These are phyloP conservation scores for Trissolcus basalis DNA, from an alignment of 1,140 invertebrate species.

Conservation along the genomic window DNA sequence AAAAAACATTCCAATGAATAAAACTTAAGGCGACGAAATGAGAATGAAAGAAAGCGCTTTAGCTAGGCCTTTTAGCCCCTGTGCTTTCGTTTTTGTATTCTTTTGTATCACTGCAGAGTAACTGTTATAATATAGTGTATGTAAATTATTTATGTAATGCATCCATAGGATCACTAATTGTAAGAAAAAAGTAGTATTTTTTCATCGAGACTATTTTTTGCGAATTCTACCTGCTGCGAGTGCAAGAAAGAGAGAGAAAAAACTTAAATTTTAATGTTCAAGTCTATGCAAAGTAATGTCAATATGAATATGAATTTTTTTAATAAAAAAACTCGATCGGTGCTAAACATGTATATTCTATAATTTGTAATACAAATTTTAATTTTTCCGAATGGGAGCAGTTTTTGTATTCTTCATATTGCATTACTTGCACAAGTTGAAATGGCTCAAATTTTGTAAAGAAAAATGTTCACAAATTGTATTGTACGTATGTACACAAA, in stretches of 20 bases:
- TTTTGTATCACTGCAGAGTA: conserved; percentile 22
- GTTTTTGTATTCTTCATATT: conserved; percentile 21
- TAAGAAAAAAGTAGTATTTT: conserved; percentile 59
- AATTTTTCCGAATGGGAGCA: not conserved
- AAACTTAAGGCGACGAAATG: not conserved
- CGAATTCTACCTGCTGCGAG: conserved; percentile 43
- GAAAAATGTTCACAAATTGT: conserved; percentile 8
- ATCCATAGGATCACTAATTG: conserved; percentile 35
- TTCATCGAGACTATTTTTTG: conserved; percentile 60
- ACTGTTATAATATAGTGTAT: conserved; percentile 15
- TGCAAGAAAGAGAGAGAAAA: conserved; percentile 4
- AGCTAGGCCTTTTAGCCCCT: conserved; percentile 55
- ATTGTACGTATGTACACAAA: not conserved
- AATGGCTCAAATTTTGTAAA: conserved; percentile 53
- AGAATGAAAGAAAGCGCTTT: conserved; percentile 50
- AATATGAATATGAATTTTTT: conserved; percentile 14
- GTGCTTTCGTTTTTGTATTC: conserved; percentile 55
- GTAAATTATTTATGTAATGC: conserved; percentile 51
- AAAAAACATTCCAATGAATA: conserved; percentile 36
- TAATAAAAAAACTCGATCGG: not conserved
- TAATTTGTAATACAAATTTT: not conserved
- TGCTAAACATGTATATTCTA: not conserved
- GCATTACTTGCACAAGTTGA: conserved; percentile 44
- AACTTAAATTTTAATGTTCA: conserved; percentile 14
- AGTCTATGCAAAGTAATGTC: conserved; percentile 20